Conservation (phyloP, 2,113 vertebrate species). For the Dipodomys ordii region DNA sequence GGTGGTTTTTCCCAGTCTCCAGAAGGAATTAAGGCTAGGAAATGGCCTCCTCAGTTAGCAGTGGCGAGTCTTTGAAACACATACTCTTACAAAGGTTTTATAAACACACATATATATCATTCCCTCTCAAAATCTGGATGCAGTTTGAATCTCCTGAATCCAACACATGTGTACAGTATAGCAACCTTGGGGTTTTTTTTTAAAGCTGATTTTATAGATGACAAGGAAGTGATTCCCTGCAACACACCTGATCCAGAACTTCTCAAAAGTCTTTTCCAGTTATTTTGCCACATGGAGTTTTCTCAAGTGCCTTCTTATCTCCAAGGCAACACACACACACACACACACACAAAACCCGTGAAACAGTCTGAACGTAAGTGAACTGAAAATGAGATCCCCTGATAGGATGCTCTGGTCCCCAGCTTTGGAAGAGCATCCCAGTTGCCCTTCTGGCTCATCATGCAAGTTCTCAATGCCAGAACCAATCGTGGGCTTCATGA, state of each 20-base stretch:
- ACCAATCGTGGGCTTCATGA: neutral
- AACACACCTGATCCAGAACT: neutral
- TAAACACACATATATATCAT: neutral
- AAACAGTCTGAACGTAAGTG: neutral
- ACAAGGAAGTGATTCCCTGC: neutral
- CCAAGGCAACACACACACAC: neutral
- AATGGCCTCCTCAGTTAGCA: neutral
- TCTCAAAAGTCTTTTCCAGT: slow-evolving; percentile 11
- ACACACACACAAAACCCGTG: neutral
- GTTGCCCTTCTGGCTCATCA: neutral
- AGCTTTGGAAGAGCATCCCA: neutral
- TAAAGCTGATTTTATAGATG: slow-evolving; percentile 1
- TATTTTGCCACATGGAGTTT: neutral
- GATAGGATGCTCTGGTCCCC: neutral
- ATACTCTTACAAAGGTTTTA: neutral
- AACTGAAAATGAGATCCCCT: neutral
- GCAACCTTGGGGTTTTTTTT: neutral
- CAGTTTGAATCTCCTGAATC: slow-evolving; percentile 20
- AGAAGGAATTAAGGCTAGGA: neutral
- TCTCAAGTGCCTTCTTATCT: neutral
- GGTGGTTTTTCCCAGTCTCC: neutral
- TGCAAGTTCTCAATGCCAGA: neutral
- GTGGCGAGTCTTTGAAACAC: neutral
- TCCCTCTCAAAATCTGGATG: neutral
- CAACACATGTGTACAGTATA: neutral